Base-by-base conservation (phyloP, 30 jellyfish, hydroid and myxozoan genomes). In the Pseudorhiza aurosa region DNA sequence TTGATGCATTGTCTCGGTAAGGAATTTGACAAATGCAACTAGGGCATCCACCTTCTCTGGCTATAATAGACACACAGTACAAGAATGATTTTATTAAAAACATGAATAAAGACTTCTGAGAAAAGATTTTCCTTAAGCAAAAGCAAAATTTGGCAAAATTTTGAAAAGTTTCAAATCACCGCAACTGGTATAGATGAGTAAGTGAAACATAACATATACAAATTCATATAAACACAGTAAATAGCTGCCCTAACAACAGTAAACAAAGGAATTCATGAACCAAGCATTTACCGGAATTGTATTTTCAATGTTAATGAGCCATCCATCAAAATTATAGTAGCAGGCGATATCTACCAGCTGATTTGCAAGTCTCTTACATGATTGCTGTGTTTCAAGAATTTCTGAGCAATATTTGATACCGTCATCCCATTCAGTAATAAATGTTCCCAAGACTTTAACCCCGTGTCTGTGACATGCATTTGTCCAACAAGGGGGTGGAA, bases 401-500 rank as follows among this genome's bases (percentile, higher is more conserved):
- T 70, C 47, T 1, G 85, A 27, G 47, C 98, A 92, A 37, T 19
- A 29, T n/a, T 47, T 56, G 15, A 87, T 90, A 19, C 98, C 98
- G 35, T 92, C 96, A 17, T 92, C 75, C 98, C 98, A 92, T 70
- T 94, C 99, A 1, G 97, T 83, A 42, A 94, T 94, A 40, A 94
- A 87, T 19, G 99, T 94, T 11, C 96, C 99, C 19, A 93, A 83
- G 15, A 77, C 85, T 72, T 87, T 87, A 17, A 87, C 97, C 7
- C 97, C 97, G 77, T 94, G 93, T 0, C 75, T 46, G 58, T 94
- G 99, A 26, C 96, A 96, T 15, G 96, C 68, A 82, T 87, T 88
- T 24, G 93, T 74, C 97, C 99, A 94, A 60, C 95, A 73, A 1
- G 96, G 96, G 1, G 99, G 99, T 4, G 99, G 99, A 9, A 94